Base-by-base conservation (phyloP, 92 coral and sea anemone species). In the Zoanthus sociatus region DNA sequence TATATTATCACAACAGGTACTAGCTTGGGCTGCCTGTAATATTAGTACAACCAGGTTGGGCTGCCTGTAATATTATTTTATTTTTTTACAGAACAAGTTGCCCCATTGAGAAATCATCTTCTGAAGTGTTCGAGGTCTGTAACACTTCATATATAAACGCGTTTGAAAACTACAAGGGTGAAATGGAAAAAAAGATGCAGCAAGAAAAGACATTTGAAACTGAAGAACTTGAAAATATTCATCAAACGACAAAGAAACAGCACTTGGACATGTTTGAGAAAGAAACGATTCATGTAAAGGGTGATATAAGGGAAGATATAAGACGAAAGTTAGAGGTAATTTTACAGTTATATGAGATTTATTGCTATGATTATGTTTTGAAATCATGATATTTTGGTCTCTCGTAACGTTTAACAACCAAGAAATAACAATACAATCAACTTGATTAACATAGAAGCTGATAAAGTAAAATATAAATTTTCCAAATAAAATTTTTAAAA, bases 291-390 rank as follows among this genome's bases (percentile, higher is more conserved):
- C 17, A 20, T 45, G 73, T 44, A 2, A 79, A 5, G 16, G 73
- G 84, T 63, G 72, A 44, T 44, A 30, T 64, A 17, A 79, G 16
- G n/a, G 51, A 79, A 12, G 84, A 79, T 15, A 79, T 79, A 1
- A 63, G 84, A 32, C 73, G 31, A 69, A 79, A 64, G 64, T 37
- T 79, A 17, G 74, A 79, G 84, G 84, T 79, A 42, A 61, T 17
- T 15, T 50, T 18, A 47, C 32, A 32, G 0, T 11, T 37, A 3
- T 18, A 9, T 10, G 13, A 16, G 60, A 6, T 5, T 18, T 15
- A 9, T 71, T 8, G 33, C 10, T 44, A 71, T 32, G 5, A 5
- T 12, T 21, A 21, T 17, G 54, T n/a, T 14, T 47, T 17, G n/a
- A 5, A 11, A 15, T 18, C 18, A 17, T 61, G 68, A 26, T 26